Conservation (phyloP, 2,888 invertebrate genomes). For the Acleris literana region DNA sequence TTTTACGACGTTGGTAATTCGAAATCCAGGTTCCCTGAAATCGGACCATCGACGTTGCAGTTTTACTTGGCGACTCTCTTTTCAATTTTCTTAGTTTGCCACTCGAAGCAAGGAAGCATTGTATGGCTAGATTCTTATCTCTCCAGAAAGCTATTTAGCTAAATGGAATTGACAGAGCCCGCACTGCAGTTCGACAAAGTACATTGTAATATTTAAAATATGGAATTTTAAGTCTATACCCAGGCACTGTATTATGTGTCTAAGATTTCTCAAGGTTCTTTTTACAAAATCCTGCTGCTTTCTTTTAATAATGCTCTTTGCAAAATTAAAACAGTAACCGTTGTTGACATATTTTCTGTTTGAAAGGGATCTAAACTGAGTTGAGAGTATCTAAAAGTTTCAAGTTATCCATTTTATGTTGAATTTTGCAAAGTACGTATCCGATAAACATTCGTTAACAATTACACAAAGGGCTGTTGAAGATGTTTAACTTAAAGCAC, state of each 20-base stretch:
- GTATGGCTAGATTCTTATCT: constrained; percentile 83
- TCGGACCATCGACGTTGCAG: constrained; percentile 76
- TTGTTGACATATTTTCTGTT: constrained; percentile 23
- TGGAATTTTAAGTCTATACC: constrained; percentile 78
- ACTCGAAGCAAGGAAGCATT: constrained; percentile 77
- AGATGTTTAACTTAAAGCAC: constrained; percentile 73
- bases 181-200: constrained; percentile 82
- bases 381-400: constrained; percentile 30
- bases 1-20: constrained; percentile 76
- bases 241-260: constrained; percentile 73
- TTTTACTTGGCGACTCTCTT: constrained; percentile 79
- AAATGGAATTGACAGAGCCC: constrained; percentile 83
- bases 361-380: constrained; percentile 21
- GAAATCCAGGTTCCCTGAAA: constrained; percentile 76
- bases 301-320: constrained; percentile 68
- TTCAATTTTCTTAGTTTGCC: constrained; percentile 83
- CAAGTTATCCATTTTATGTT: constrained; percentile 33
- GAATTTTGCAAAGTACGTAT: constrained; percentile 38
- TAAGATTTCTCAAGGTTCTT: constrained; percentile 65
- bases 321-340: constrained; percentile 61
- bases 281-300: constrained; percentile 53
- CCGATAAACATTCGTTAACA: constrained; percentile 62
- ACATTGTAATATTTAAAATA: constrained; percentile 83
- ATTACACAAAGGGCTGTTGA: constrained; percentile 65
- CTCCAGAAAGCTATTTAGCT: constrained; percentile 82